Evolutionary conservation across 2,797 vertebrate species (phyloP).

Genomic region (Danio kyathit): DNA sequence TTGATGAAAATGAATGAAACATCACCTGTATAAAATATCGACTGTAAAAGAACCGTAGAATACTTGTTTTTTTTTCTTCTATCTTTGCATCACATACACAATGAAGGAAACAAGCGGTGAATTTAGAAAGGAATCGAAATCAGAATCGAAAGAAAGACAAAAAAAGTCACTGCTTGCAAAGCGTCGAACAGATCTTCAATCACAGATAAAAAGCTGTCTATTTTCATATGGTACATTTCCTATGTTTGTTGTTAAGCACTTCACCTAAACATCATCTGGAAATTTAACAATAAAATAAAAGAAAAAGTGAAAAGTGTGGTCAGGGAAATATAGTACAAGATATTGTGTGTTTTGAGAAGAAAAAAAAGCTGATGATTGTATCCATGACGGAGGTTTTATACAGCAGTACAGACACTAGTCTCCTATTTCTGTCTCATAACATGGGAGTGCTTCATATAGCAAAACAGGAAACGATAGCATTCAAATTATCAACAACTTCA

Average conservation of each 20-base stretch:
- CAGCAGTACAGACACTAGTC: constrained; percentile 81
- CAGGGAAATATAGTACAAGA: constrained; percentile 57
- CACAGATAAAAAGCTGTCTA: constrained; percentile 74
- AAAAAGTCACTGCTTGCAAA: constrained; percentile 73
- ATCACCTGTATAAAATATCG: constrained; percentile 78
- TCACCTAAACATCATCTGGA: constrained; percentile 72
- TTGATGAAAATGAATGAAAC: constrained; percentile 82
- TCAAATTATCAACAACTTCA: constrained; percentile 72
- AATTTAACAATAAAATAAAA: constrained; percentile 61
- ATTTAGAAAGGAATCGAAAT: constrained; percentile 23
- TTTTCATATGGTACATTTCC: constrained; percentile 77
- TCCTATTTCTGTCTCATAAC: constrained; percentile 63
- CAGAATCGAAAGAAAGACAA: neutral
- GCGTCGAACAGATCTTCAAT: constrained; percentile 72
- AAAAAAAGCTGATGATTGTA: constrained; percentile 65
- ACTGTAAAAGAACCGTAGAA: constrained; percentile 61
- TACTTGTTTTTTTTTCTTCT: constrained; percentile 43
- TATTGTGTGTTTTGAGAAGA: constrained; percentile 66
- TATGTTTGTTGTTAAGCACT: constrained; percentile 78
- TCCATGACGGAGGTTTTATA: constrained; percentile 76
- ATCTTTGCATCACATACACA: constrained; percentile 78
- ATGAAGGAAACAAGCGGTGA: constrained; percentile 59
- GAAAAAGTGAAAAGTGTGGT: constrained; percentile 48
- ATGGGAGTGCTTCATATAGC: constrained; percentile 72
- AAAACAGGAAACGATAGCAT: constrained; percentile 70